Evolutionary conservation across 1,140 invertebrate genomes (phyloP), one percentile per base, ranked within the genome.

Genomic region (Patella vulgata): DNA sequence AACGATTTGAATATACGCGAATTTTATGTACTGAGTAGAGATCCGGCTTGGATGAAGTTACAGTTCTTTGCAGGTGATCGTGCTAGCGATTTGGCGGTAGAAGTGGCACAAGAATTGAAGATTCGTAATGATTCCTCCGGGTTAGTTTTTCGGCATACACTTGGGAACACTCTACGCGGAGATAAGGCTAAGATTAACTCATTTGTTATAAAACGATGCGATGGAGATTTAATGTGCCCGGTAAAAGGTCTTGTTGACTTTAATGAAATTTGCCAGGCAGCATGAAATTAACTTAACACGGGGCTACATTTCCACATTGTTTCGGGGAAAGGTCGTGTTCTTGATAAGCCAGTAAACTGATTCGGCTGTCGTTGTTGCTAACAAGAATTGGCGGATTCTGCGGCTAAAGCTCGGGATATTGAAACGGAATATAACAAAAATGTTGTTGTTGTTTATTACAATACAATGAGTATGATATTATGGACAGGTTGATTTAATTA

Each of bases 21-120:
- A 31, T 54, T 19, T 31, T 55, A 44, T 59, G 46, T 63, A n/a
- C 36, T 67, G 2, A 12, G n/a, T 11, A 50, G 65, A 33, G 56
- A 63, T 46, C 65, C 62, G 31, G 59, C 65, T 39, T 55, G 40
- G 46, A 27, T 63, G 27, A 68, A 68, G 23, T 31, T 68, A 33
- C 66, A 59, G 25, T 59, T 59, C 27, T 54, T 62, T 59, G 59
- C 59, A 39, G 59, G 59, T 1, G 55, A 63, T 63, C 56, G 65
- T 12, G 65, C 60, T 4, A 43, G 48, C 39, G 65, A 62, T 54
- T 23, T 67, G 14, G 31, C 50, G 17, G 8, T 48, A 43, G 39
- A 33, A 27, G 23, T 63, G 21, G 40, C 59, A 28, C 66, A 63
- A 40, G 47, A 61, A 25, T 33, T 68, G 8, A 63, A 60, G 47